These are phyloP conservation scores for Zosterops borbonicus DNA, from an alignment of 2,113 vertebrate species.

Conservation along the genomic window DNA sequence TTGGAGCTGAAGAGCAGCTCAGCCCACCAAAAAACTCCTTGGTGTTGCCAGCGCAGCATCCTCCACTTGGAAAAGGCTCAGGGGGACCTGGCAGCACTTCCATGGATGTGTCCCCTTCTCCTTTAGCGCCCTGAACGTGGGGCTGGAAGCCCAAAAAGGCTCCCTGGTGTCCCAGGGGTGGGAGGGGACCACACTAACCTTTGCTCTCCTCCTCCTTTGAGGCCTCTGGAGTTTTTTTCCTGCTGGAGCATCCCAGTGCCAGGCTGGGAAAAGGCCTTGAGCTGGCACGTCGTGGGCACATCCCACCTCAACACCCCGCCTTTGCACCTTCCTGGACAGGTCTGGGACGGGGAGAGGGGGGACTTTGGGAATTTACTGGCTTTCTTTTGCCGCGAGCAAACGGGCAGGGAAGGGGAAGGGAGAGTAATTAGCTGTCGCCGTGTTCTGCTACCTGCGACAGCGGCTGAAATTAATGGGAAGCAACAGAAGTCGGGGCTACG, in stretches of 20 bases:
- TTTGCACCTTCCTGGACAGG: neutral
- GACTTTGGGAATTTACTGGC: neutral
- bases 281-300: neutral
- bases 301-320: rapidly evolving
- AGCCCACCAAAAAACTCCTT: neutral
- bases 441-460: slow-evolving; percentile 38
- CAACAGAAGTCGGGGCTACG: slow-evolving; percentile 56
- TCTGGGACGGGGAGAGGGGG: neutral
- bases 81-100: neutral
- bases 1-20: neutral
- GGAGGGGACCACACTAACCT: neutral
- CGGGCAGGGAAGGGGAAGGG: neutral
- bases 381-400: neutral
- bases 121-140: rapidly evolving
- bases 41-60: neutral
- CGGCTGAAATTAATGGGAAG: slow-evolving; percentile 47
- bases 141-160: neutral
- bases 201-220: neutral
- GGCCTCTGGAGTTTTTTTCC: neutral
- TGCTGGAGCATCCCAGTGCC: neutral
- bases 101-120: neutral
- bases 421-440: slow-evolving; percentile 59
- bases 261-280: neutral
- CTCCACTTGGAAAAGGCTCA: neutral
- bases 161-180: neutral